phyloP scores from a whole-genome alignment of 2,797 vertebrate genomes.

The Acipenser transmontanus region DNA sequence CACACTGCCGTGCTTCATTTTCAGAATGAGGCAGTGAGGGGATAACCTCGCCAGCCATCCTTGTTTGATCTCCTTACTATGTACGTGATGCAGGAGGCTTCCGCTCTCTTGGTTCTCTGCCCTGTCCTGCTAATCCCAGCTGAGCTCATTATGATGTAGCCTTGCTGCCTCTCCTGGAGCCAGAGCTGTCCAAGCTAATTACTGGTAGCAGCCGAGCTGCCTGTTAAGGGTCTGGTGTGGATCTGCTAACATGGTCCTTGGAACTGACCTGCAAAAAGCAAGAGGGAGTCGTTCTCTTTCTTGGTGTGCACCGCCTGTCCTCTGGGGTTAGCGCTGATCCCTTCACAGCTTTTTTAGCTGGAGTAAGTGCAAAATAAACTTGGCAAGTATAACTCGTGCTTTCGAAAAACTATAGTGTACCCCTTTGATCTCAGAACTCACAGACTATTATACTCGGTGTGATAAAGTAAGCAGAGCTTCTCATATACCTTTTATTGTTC shows the following conservation, averaged over 20 bases:
- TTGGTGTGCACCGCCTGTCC: slow-evolving; percentile 73
- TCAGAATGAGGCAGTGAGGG: slow-evolving; percentile 74
- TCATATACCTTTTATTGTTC: neutral
- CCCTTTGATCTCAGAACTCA: slow-evolving; percentile 67
- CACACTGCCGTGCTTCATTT: slow-evolving; percentile 78
- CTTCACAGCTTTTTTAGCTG: slow-evolving; percentile 78
- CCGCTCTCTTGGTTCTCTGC: slow-evolving; percentile 87
- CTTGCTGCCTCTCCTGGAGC: slow-evolving; percentile 93
- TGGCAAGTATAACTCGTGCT: slow-evolving; percentile 67
- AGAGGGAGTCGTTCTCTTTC: slow-evolving; percentile 80
- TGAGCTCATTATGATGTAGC: slow-evolving; percentile 99
- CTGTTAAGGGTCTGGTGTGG: slow-evolving; percentile 90
- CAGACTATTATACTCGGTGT: slow-evolving; percentile 31
- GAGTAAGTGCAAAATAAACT: slow-evolving; percentile 77
- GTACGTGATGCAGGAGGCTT: slow-evolving; percentile 76
- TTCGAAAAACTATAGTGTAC: slow-evolving; percentile 52
- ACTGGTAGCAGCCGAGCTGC: slow-evolving; percentile 90
- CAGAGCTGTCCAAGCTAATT: slow-evolving; percentile 99
- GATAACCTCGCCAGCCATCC: slow-evolving; percentile 78
- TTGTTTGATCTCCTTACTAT: slow-evolving; percentile 84
- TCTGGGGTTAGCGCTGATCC: slow-evolving; percentile 84
- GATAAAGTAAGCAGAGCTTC: slow-evolving; percentile 6
- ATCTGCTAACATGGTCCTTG: slow-evolving; percentile 79
- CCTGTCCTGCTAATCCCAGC: slow-evolving; percentile 99
- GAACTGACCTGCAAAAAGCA: slow-evolving; percentile 83